Evolutionary conservation across 1,140 invertebrate species (phyloP).

Genomic region (Tetramorium parvispinum): DNA sequence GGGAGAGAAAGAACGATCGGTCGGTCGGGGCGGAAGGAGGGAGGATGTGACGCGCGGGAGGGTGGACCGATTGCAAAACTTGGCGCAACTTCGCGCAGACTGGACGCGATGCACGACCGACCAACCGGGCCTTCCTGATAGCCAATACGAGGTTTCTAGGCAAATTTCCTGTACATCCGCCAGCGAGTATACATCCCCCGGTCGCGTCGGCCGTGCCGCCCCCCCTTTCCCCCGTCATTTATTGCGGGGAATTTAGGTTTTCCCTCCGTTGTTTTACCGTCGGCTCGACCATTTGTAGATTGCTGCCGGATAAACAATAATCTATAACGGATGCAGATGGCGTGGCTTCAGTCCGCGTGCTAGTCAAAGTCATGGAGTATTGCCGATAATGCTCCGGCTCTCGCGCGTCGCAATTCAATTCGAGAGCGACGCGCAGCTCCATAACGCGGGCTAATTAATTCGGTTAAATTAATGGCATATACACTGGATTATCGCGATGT

Average conservation of each 20-base stretch:
- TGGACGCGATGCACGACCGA: conserved; percentile 63
- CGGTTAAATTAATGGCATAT: neutral
- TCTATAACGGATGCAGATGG: conserved; percentile 49
- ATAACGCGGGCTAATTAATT: conserved; percentile 18
- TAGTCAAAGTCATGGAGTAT: conserved; percentile 17
- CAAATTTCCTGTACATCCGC: conserved; percentile 60
- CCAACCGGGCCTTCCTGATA: conserved; percentile 54
- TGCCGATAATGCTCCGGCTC: neutral
- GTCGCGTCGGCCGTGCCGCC: neutral
- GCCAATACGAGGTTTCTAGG: conserved; percentile 60
- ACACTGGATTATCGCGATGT: neutral
- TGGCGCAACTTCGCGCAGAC: conserved; percentile 66
- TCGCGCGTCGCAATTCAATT: conserved; percentile 18
- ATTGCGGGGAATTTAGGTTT: conserved; percentile 57
- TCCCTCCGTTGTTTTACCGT: conserved; percentile 55
- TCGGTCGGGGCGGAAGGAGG: neutral
- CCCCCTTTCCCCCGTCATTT: conserved; percentile 10
- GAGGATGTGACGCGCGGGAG: conserved; percentile 19
- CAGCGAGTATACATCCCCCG: conserved; percentile 37
- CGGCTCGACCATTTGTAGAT: conserved; percentile 57
- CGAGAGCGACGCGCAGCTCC: neutral
- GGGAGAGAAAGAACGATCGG: conserved; percentile 53
- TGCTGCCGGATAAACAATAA: conserved; percentile 58
- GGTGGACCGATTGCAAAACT: conserved; percentile 70
- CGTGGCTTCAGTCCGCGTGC: conserved; percentile 39